Conservation (phyloP, 2,113 vertebrate genomes). For the Brienomyrus longianalis region DNA sequence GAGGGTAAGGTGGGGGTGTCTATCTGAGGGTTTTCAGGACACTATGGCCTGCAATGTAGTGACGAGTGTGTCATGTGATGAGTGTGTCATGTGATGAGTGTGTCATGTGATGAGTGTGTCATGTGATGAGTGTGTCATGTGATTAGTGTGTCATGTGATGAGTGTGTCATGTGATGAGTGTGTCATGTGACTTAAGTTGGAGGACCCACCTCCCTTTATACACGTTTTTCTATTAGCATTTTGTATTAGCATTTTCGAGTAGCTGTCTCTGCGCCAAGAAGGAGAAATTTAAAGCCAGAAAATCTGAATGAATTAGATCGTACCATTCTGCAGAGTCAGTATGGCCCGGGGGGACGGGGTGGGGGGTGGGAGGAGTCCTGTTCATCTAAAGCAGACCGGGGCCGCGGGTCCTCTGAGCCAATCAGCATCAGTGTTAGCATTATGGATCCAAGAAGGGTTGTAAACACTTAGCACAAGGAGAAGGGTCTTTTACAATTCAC, state of each 20-base stretch:
- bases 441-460: not conserved
- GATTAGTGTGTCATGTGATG: not conserved
- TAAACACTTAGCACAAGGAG: not conserved
- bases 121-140: not conserved
- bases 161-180: not conserved
- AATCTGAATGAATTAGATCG: constrained; percentile 1
- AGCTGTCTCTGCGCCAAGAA: not conserved
- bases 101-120: not conserved
- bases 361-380: not conserved
- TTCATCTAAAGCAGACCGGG: not conserved
- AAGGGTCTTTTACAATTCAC: not conserved
- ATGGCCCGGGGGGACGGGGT: not conserved
- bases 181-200: not conserved
- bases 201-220: not conserved
- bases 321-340: not conserved
- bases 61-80: not conserved
- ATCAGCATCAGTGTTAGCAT: not conserved
- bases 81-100: not conserved
- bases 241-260: not conserved
- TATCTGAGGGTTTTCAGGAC: not conserved
- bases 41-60: not conserved
- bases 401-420: not conserved
- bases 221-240: not conserved
- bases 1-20: not conserved
- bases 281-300: not conserved